Evolutionary conservation across 2,113 vertebrate species (phyloP), one percentile per base, ranked within the genome.

Genomic region (Spermophilus dauricus): DNA sequence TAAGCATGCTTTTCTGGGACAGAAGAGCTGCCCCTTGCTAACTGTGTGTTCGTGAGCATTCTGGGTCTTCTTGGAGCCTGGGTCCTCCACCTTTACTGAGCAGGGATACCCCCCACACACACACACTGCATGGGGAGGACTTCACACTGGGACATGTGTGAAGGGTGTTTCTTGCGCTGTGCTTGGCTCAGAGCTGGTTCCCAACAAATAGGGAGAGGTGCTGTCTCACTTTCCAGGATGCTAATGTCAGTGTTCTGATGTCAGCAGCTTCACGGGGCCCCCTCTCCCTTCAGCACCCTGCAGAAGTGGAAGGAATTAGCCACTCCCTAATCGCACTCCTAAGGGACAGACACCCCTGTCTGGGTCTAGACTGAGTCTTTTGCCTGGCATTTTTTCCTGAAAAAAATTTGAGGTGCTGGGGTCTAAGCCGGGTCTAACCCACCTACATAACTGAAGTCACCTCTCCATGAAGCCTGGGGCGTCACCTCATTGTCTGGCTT

Each of bases 121-220:
- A 22, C 28, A 11, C 45, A 30, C 11, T 34, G n/a, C 11, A 30
- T 5, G 20, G 26, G 16, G 51, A 69, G 42, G 88, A n/a, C 8
- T 30, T 39, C 2, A 20, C 32, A 0, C 4, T 30, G 28, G 30
- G 17, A 22, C 2, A 37, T 1, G 32, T 3, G n/a, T 2, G 0
- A 17, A 77, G 16, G 39, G 28, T 30, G 37, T 39, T 20, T 32
- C 12, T 2, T 28, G 20, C 3, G 28, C 30, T 1, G 37, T n/a
- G 28, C 6, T 0, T 1, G 26, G 32, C 26, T 26, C 37, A 5
- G 16, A 56, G 85, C 4, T 58, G 12, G 69, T 51, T 14, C 61
- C n/a, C 22, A 42, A 26, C 12, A 37, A 14, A 22, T 12, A 11
- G 24, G 26, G 5, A 18, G 34, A 37, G 24, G 16, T 6, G 34